phyloP scores from a whole-genome alignment of 2,113 vertebrate species.

The Mohoua ochrocephala region DNA sequence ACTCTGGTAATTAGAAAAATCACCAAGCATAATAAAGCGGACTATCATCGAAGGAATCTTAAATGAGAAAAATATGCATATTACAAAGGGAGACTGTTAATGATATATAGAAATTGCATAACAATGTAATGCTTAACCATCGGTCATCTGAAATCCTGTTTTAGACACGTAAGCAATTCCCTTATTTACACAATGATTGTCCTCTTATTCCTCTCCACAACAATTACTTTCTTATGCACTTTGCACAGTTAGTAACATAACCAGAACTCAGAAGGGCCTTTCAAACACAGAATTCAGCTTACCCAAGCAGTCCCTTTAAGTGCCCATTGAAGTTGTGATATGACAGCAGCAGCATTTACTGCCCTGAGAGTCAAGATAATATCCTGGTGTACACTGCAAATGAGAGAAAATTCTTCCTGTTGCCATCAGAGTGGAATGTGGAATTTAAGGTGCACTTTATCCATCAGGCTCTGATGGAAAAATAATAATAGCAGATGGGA shows the following conservation, averaged over 20 bases:
- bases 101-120: not conserved
- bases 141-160: not conserved
- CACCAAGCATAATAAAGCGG: not conserved
- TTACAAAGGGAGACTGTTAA: not conserved
- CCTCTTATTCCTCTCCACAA: not conserved
- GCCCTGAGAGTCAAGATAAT: not conserved
- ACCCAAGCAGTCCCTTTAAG: not conserved
- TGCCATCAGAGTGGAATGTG: not conserved
- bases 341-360: not conserved
- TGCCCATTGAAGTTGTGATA: not conserved
- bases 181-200: not conserved
- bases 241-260: not conserved
- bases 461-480: not conserved
- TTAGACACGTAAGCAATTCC: not conserved
- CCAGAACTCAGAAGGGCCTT: not conserved
- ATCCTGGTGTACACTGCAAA: not conserved
- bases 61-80: not conserved
- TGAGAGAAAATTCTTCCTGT: not conserved
- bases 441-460: not conserved
- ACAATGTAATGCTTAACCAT: not conserved
- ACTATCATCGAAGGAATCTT: not conserved
- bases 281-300: not conserved
- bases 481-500: not conserved
- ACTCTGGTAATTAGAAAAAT: constrained; percentile 9
- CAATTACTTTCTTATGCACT: not conserved